Conservation (phyloP, 2,113 vertebrate genomes). For the Euleptes europaea region DNA sequence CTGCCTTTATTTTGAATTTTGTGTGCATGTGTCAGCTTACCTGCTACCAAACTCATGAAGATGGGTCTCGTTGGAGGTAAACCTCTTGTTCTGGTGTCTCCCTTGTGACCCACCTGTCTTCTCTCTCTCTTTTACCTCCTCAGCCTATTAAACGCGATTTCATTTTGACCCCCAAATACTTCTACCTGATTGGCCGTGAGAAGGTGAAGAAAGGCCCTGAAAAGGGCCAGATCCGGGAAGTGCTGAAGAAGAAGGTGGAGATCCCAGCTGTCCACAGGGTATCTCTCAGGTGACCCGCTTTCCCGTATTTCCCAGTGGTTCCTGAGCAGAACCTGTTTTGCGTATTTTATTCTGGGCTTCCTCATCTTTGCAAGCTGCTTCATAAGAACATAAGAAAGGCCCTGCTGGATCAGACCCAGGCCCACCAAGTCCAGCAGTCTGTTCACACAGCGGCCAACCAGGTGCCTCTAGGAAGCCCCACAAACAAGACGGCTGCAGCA, state of each 20-base stretch:
- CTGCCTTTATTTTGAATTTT: no score
- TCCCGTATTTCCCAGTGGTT: background rate
- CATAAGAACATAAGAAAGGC: no score
- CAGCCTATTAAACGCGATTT: slow-evolving; percentile 94
- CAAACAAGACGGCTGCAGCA: no score
- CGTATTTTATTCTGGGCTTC: background rate
- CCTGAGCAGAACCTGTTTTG: background rate
- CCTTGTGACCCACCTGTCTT: accelerated
- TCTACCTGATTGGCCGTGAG: slow-evolving; percentile 95
- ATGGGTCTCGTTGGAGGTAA: no score
- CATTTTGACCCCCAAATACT: slow-evolving; percentile 90
- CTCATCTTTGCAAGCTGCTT: background rate
- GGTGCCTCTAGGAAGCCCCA: no score
- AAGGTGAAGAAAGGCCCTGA: slow-evolving; percentile 96
- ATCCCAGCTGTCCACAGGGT: slow-evolving; percentile 80
- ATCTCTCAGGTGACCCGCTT: slow-evolving; percentile 81
- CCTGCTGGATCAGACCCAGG: no score
- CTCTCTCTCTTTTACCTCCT: background rate
- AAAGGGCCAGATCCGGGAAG: slow-evolving; percentile 93
- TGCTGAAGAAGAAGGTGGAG: slow-evolving; percentile 93
- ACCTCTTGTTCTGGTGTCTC: no score
- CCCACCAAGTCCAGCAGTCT: no score
- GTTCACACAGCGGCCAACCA: no score
- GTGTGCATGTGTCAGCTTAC: no score
- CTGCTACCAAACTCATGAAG: no score